Evolutionary conservation across 2,797 vertebrate genomes (phyloP).

Genomic region (Pseudopleuronectes americanus): DNA sequence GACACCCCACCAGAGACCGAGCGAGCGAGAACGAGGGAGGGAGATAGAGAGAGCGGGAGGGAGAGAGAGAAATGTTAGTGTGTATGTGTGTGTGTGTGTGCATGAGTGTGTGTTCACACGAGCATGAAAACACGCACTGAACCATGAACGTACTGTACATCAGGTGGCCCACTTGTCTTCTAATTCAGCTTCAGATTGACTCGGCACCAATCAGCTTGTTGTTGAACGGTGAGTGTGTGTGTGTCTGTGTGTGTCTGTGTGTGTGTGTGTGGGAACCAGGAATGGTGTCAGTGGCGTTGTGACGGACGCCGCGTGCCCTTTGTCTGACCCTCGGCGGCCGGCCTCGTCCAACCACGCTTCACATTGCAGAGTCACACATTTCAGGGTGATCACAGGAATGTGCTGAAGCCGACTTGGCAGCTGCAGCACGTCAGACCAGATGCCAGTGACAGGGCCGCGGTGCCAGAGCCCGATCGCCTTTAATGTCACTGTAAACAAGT

Average conservation of each 20-base stretch:
- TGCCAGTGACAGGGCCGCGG: conserved; percentile 3
- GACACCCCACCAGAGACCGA: conserved; percentile 49
- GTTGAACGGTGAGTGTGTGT: too few relatives aligned
- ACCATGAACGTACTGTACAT: conserved; percentile 28
- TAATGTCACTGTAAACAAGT: conserved; percentile 27
- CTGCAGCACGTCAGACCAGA: conserved; percentile 33
- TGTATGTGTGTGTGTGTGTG: conserved; percentile 12
- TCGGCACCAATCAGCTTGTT: too few relatives aligned
- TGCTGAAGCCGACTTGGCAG: conserved; percentile 37
- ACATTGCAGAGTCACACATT: conserved; percentile 10
- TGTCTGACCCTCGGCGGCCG: background rate
- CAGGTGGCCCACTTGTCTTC: conserved; percentile 48
- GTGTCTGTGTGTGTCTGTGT: too few relatives aligned
- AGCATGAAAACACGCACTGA: conserved; percentile 29
- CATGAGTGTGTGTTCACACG: conserved; percentile 17
- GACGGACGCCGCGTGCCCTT: background rate
- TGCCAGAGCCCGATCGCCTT: background rate
- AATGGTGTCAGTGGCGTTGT: background rate
- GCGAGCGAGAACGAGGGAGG: conserved; percentile 40
- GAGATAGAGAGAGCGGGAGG: conserved; percentile 26
- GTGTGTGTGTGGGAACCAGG: too few relatives aligned
- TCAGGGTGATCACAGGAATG: conserved; percentile 26
- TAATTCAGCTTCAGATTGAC: background rate
- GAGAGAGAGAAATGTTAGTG: conserved; percentile 22
- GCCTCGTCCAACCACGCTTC: background rate